Evolutionary conservation across 1,140 invertebrate species (phyloP).

Genomic region (Zaprionus capensis): DNA sequence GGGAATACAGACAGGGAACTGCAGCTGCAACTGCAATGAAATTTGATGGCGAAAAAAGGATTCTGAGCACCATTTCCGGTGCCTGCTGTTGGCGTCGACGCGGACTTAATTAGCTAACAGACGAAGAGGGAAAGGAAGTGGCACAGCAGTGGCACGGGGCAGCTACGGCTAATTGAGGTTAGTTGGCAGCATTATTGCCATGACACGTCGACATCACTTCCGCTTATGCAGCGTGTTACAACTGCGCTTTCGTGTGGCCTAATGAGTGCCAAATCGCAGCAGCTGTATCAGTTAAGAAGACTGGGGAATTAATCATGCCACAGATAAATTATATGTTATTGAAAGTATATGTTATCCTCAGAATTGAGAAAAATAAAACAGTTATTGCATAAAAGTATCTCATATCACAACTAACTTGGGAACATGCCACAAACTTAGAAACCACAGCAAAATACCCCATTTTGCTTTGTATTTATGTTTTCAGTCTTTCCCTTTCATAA

Average conservation of each 20-base stretch:
- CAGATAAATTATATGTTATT: conserved; percentile 2
- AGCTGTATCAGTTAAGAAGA: conserved; percentile 29
- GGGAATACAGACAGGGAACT: neutral
- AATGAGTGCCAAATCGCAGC: conserved; percentile 59
- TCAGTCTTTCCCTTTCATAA: neutral
- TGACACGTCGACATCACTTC: conserved; percentile 56
- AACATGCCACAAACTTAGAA: too few relatives aligned
- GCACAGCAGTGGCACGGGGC: conserved; percentile 5
- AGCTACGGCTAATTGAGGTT: conserved; percentile 68
- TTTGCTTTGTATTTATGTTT: neutral
- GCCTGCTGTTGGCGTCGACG: conserved; percentile 60
- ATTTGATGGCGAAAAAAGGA: conserved; percentile 75
- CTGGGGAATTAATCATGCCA: conserved; percentile 40
- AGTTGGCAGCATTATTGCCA: conserved; percentile 58
- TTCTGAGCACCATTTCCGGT: conserved; percentile 65
- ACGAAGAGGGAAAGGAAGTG: conserved; percentile 6
- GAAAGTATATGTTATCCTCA: neutral
- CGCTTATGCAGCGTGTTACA: conserved; percentile 45
- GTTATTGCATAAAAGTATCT: too few relatives aligned
- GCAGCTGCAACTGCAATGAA: conserved; percentile 39
- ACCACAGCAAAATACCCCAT: neutral
- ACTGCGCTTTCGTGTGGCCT: conserved; percentile 25
- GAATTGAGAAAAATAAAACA: too few relatives aligned
- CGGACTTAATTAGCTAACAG: conserved; percentile 72
- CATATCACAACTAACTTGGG: too few relatives aligned